A percentile compares a stretch with the other conserved stretches of the same genome.
Conservation (phyloP, 2,113 vertebrate genomes). For the Aix galericulata region DNA sequence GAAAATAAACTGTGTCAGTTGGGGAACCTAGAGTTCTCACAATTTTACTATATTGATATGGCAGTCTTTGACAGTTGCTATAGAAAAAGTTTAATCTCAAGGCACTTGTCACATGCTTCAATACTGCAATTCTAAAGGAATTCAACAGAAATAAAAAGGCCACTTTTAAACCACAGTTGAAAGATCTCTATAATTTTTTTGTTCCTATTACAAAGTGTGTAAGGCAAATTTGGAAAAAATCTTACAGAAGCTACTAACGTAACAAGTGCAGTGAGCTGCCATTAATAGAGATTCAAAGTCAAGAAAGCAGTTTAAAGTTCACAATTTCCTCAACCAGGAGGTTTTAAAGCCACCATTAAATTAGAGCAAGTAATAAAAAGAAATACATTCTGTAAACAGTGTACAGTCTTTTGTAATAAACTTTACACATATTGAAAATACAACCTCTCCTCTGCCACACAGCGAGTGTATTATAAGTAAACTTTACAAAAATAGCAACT, state of each 20-base stretch:
- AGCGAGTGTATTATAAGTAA: conserved; percentile 64
- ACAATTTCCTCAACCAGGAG: conserved; percentile 74
- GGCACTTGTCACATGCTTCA: conserved; percentile 96
- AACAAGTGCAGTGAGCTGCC: conserved; percentile 76
- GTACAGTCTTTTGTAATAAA: conserved; percentile 78
- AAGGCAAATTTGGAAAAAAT: conserved; percentile 69
- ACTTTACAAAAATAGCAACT: conserved; percentile 88
- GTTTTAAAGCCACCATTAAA: conserved; percentile 75
- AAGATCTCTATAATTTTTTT: conserved; percentile 67
- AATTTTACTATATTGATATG: conserved; percentile 81
- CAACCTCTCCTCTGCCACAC: conserved; percentile 75
- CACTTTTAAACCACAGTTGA: conserved; percentile 88
- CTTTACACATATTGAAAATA: conserved; percentile 77
- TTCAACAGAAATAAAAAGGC: conserved; percentile 83
- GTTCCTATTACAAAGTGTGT: conserved; percentile 59
- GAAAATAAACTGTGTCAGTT: conserved; percentile 75
- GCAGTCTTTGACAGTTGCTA: conserved; percentile 81
- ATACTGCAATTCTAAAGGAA: conserved; percentile 79
- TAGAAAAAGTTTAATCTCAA: conserved; percentile 84
- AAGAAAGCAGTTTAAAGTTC: conserved; percentile 63
- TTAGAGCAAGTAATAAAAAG: conserved; percentile 85
- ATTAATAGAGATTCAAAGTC: conserved; percentile 70
- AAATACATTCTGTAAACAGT: conserved; percentile 84
- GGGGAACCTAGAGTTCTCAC: conserved; percentile 66
- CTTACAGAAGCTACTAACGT: conserved; percentile 69